Conservation (phyloP, 2,797 vertebrate genomes). For the Artibeus jamaicensis region DNA sequence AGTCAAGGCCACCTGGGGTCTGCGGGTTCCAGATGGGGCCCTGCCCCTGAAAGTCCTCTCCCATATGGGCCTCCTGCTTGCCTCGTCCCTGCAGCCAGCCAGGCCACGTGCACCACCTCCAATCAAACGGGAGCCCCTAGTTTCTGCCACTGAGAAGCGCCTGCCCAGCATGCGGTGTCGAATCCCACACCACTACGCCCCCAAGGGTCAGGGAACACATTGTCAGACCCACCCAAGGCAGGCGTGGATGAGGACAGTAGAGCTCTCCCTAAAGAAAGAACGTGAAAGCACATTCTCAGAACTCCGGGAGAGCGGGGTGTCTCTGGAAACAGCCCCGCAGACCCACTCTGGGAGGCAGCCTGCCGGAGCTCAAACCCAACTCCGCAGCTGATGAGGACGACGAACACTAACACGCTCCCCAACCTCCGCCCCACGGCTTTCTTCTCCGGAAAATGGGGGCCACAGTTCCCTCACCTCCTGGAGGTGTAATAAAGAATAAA, state of each 20-base stretch:
- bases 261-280: not conserved
- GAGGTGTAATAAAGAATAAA: not conserved
- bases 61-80: rapidly evolving
- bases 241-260: not conserved
- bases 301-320: not conserved
- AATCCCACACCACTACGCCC: not conserved
- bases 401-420: not conserved
- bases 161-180: not conserved
- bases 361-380: not conserved
- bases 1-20: not conserved
- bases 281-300: not conserved
- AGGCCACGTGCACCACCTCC: not conserved
- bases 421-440: not conserved
- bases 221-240: not conserved
- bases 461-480: not conserved
- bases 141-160: not conserved
- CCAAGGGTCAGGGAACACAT: not conserved
- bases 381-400: not conserved
- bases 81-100: not conserved
- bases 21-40: not conserved
- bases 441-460: not conserved
- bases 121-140: rapidly evolving
- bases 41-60: not conserved
- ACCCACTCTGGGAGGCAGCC: not conserved
- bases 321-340: not conserved